Base-by-base conservation (phyloP, 2,797 vertebrate species). In the Rhinogobio ventralis region DNA sequence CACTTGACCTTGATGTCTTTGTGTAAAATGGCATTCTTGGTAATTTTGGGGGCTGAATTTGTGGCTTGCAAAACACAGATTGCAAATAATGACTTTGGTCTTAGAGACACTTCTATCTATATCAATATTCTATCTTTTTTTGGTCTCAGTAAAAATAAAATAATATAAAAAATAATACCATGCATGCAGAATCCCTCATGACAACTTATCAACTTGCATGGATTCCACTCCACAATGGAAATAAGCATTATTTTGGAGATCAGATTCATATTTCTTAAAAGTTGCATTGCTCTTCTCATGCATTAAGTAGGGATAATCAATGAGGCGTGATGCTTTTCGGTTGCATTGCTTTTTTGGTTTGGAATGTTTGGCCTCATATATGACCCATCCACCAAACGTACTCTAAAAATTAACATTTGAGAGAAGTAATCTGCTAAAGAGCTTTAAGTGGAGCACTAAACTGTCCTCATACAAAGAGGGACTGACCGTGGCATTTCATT, bases 351-450 rank as follows among this genome's bases (percentile, higher is more conserved):
- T 66, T 79, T 10, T 74, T 23, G 15, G 28, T 64, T 25, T 36
- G 8, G 6, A 73, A 64, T 51, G 23, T 66, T 23, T 67, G 77
- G 55, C 64, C 79, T 55, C 5, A 78, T 42, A 33, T 33, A 30
- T 36, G 25, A 80, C 23, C 46, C 46, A 53, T 81, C 23, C 20
- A 55, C n/a, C 7, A 33, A 53, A 28, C 1, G 4, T 28, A 33
- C 33, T 80, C 33, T 77, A 55, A 77, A 55, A 53, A 66, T 67
- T 30, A 4, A 45, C n/a, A 60, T 68, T 57, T 55, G 57, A 57
- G 19, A 71, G 19, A 55, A 67, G 17, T 84, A 67, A 83, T 83
- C 33, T 73, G 68, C n/a, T 66, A 67, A 78, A 66, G 51, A 72
- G 66, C 51, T 57, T 15, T 49, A 30, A 67, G 42, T 82, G 49